Conservation (phyloP, 2,888 invertebrate species). For the Yponomeuta plumbellus region DNA sequence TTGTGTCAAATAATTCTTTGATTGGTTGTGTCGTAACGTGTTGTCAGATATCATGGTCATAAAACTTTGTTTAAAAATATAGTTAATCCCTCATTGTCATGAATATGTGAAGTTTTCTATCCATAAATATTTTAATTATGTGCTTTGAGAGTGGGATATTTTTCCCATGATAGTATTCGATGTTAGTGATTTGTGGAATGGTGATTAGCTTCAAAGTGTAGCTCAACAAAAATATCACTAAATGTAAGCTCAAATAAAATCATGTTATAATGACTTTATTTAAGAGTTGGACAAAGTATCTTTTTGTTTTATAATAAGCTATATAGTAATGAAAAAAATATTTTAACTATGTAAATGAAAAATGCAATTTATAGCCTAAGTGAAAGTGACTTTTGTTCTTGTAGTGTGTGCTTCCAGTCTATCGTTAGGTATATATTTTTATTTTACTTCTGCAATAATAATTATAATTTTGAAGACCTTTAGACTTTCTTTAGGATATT, state of each 20-base stretch:
- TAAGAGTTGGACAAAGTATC: too few relatives aligned
- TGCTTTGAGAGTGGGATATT: background rate
- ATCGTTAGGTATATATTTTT: background rate
- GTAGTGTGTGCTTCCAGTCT: slow-evolving; percentile 4
- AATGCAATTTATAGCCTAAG: background rate
- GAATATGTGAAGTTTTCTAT: background rate
- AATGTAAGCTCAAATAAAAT: background rate
- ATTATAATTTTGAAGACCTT: background rate
- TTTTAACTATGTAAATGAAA: background rate
- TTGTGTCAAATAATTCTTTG: slow-evolving; percentile 12
- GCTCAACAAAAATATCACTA: background rate
- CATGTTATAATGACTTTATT: too few relatives aligned
- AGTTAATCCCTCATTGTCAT: background rate
- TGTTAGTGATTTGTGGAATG: background rate
- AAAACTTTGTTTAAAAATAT: background rate
- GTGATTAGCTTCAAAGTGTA: background rate
- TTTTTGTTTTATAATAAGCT: too few relatives aligned
- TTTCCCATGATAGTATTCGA: background rate
- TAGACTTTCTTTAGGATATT: background rate
- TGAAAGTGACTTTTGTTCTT: background rate
- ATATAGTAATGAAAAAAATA: background rate
- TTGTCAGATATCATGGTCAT: background rate
- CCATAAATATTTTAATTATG: background rate
- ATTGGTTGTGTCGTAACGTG: slow-evolving; percentile 11
- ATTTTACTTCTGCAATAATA: background rate